These are phyloP conservation scores for Macrotrachela quadricornifera DNA, from an alignment of 1,140 invertebrate genomes.

Conservation along the genomic window DNA sequence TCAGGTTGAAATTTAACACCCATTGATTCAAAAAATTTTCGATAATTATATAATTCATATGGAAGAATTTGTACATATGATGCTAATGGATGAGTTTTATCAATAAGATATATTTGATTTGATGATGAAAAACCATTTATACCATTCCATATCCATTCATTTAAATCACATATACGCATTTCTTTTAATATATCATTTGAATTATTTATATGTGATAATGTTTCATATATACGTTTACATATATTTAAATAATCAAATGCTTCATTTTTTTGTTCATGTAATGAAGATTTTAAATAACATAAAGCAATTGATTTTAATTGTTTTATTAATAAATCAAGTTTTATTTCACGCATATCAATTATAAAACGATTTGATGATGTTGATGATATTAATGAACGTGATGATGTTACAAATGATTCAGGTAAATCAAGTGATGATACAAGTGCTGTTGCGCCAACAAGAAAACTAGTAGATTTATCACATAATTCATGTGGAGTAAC, in stretches of 20 bases:
- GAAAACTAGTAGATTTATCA: not conserved
- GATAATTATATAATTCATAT: slow-evolving; percentile 4
- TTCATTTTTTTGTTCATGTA: slow-evolving; percentile 1
- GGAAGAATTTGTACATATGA: not conserved
- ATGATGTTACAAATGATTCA: too few species aligned
- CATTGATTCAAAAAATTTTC: slow-evolving; percentile 6
- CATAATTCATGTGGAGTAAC: not conserved
- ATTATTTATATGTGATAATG: not conserved
- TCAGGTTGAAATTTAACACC: slow-evolving; percentile 1
- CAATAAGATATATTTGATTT: not conserved
- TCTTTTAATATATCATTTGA: not conserved
- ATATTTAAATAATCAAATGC: slow-evolving; percentile 6
- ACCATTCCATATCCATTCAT: slow-evolving; percentile 8
- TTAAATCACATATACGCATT: slow-evolving; percentile 2
- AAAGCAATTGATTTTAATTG: not conserved
- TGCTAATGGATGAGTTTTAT: slow-evolving; percentile 5
- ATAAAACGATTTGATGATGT: too few species aligned
- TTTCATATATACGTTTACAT: slow-evolving; percentile 4
- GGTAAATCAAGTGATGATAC: too few species aligned
- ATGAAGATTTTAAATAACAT: not conserved
- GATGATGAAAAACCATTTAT: not conserved
- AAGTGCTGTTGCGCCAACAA: not conserved
- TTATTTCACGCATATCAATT: not conserved
- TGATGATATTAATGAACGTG: too few species aligned
- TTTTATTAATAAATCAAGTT: slow-evolving; percentile 2